Base-by-base conservation (phyloP, 2,113 vertebrate species). In the Grallaria varia region DNA sequence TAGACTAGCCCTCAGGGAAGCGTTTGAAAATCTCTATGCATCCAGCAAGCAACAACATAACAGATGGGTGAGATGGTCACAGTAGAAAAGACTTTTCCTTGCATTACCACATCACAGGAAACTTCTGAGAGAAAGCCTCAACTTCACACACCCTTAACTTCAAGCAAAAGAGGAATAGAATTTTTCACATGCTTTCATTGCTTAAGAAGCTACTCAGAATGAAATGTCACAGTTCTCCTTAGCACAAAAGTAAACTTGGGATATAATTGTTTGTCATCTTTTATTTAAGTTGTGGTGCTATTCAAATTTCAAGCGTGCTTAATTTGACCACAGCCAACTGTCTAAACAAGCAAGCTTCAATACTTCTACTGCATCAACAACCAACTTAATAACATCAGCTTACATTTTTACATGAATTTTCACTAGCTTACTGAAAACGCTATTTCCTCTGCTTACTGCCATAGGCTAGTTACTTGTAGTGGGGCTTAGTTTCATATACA, bases 51-150 rank as follows among this genome's bases (percentile, higher is more conserved):
- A 82, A 19, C 45, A 73, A 31, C 49, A 42, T 24, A 85, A 89
- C 82, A 95, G 68, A 85, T 91, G 78, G 35, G 35, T 93, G 67
- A 96, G 67, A 2, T 85, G 93, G 91, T 96, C 87, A 95, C 87
- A 85, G 50, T 12, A 91, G 67, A 55, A 87, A 76, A 91, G 71
- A 63, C 49, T 88, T 93, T 93, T 87, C 35, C 45, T 66, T 88
- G 55, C 49, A 94, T 96, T 95, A 83, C 55, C 84, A 91, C 79
- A 91, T 96, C 93, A 96, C 87, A 96, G 47, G 59, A 77, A 87
- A 58, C 58, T 91, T 94, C 84, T 88, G 67, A 97, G 67, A 67
- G 59, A 94, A 91, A 89, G 18, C 8, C 23, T 87, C 50, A 71
- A 50, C 87, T 90, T 96, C 91, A 95, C 66, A 89, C 14, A 94